Evolutionary conservation across 2,113 vertebrate species (phyloP).

Genomic region (Syrrhaptes paradoxus): DNA sequence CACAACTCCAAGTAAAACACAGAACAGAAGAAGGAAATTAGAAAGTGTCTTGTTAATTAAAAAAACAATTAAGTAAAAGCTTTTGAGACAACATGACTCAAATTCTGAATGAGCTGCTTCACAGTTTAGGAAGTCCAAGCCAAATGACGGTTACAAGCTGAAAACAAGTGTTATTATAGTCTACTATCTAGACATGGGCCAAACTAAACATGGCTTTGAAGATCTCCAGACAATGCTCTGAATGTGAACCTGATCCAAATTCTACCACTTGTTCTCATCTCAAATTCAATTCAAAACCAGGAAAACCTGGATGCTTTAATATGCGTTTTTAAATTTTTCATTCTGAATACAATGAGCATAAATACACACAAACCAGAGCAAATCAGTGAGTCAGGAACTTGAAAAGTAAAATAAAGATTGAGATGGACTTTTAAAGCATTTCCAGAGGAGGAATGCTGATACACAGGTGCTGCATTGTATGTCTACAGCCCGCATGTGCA

Average conservation of each 20-base stretch:
- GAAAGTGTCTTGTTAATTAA: constrained; percentile 54
- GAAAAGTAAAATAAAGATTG: neutral
- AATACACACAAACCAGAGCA: constrained; percentile 20
- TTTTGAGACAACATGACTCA: constrained; percentile 47
- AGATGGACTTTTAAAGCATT: neutral
- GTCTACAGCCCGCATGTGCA: neutral
- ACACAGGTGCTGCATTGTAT: accelerated
- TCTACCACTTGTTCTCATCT: constrained; percentile 28
- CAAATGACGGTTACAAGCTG: constrained; percentile 20
- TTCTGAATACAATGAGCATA: neutral
- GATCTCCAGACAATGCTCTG: constrained; percentile 32
- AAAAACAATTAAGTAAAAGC: constrained; percentile 59
- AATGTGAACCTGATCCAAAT: constrained; percentile 1
- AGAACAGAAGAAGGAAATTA: constrained; percentile 24
- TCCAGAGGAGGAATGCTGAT: neutral
- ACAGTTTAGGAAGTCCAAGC: neutral
- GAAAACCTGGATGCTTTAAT: constrained; percentile 25
- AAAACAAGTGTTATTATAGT: constrained; percentile 49
- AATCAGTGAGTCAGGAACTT: neutral
- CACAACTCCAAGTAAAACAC: constrained; percentile 27
- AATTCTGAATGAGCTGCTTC: constrained; percentile 36
- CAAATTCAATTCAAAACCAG: constrained; percentile 13
- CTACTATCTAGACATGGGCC: constrained; percentile 43
- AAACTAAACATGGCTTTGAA: constrained; percentile 61
- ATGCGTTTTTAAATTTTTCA: neutral